phyloP scores from a whole-genome alignment of 2,888 invertebrate genomes.

The Meteorus cinctellus region DNA sequence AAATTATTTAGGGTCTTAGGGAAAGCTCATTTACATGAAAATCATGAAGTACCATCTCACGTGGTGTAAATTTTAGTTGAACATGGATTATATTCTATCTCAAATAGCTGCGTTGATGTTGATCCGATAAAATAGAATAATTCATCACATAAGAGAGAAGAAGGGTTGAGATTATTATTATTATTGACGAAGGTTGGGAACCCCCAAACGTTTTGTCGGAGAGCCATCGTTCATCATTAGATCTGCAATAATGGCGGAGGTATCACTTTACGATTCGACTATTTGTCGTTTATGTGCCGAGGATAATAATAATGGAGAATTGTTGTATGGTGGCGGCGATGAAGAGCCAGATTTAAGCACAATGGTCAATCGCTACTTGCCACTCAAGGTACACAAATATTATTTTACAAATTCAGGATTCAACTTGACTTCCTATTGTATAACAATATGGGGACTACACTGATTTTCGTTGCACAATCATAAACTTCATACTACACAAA shows the following conservation, averaged over 20 bases:
- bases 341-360: conserved; percentile 77
- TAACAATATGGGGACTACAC: conserved; percentile 65
- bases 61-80: neutral
- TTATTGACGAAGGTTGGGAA: neutral
- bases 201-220: neutral
- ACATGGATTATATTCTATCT: neutral
- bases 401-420: conserved; percentile 57
- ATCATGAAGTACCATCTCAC: neutral
- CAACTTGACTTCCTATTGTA: conserved; percentile 68
- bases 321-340: conserved; percentile 75
- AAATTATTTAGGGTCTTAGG: neutral
- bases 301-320: conserved; percentile 81
- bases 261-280: conserved; percentile 79
- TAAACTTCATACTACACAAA: conserved; percentile 64
- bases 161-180: neutral
- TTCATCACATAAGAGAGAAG: neutral
- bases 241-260: conserved; percentile 64
- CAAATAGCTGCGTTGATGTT: neutral
- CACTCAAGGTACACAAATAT: conserved; percentile 79
- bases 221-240: conserved; percentile 11
- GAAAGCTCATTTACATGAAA: neutral
- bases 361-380: conserved; percentile 83
- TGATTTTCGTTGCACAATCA: conserved; percentile 64
- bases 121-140: neutral
- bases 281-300: conserved; percentile 86